Conservation (phyloP, 2,888 invertebrate genomes). For the Acronicta aceris region DNA sequence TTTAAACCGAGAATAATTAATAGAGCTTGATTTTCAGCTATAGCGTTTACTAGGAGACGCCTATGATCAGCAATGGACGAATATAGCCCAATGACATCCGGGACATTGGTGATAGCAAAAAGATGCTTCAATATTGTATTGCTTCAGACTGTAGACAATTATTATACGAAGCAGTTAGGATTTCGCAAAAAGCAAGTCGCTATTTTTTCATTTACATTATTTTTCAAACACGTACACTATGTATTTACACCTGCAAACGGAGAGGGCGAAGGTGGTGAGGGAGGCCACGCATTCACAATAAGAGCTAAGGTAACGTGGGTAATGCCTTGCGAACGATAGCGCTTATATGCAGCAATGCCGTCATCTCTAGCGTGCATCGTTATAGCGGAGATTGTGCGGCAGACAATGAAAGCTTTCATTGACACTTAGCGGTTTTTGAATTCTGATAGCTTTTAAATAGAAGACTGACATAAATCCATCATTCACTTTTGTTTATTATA, state of each 20-base stretch:
- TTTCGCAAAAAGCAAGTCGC: background rate
- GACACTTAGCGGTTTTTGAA: conserved; percentile 20
- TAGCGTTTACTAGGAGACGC: too few relatives aligned
- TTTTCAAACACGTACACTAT: conserved; percentile 19
- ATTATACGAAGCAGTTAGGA: background rate
- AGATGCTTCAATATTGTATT: too few relatives aligned
- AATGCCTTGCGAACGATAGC: conserved; percentile 24
- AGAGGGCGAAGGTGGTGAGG: conserved; percentile 9
- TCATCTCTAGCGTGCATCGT: conserved; percentile 24
- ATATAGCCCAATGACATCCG: too few relatives aligned
- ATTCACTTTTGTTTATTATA: too few relatives aligned
- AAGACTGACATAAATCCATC: too few relatives aligned
- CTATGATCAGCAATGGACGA: too few relatives aligned
- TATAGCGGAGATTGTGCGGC: conserved; percentile 10
- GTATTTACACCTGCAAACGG: conserved; percentile 2
- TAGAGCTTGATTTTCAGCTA: too few relatives aligned
- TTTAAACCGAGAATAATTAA: background rate
- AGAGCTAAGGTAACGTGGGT: conserved; percentile 36
- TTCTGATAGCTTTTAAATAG: background rate
- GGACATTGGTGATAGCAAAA: too few relatives aligned
- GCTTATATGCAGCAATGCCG: conserved; percentile 16
- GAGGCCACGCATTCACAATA: conserved; percentile 28
- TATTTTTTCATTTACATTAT: background rate
- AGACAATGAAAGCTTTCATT: conserved; percentile 24
- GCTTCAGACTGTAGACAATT: too few relatives aligned